These are phyloP conservation scores for Nycteola revayana DNA, from an alignment of 2,888 invertebrate species.

Conservation along the genomic window DNA sequence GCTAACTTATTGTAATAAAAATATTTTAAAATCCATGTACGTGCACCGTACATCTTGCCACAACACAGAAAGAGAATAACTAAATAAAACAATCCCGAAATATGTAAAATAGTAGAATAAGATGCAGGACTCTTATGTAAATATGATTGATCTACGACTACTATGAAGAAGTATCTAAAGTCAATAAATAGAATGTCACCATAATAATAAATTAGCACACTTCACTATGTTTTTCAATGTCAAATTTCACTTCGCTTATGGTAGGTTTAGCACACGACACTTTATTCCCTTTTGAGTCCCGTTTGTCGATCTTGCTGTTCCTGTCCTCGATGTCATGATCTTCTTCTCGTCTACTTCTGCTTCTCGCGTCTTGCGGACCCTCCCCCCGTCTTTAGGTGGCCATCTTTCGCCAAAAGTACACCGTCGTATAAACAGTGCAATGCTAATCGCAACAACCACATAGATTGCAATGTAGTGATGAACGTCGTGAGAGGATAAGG, in stretches of 20 bases:
- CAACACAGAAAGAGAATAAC: too few relatives aligned
- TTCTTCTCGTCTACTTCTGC: conserved; percentile 2
- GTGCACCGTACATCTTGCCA: too few relatives aligned
- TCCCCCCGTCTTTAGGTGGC: neutral
- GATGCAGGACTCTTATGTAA: too few relatives aligned
- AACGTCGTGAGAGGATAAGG: conserved; percentile 1
- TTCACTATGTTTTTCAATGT: neutral
- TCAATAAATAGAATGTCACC: too few relatives aligned
- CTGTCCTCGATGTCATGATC: conserved; percentile 2
- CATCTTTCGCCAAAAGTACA: conserved; percentile 3
- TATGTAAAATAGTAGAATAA: too few relatives aligned
- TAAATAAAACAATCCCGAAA: too few relatives aligned
- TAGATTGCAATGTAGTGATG: conserved; percentile 1
- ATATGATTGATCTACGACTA: too few relatives aligned
- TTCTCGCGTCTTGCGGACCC: conserved; percentile 4
- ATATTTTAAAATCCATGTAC: too few relatives aligned
- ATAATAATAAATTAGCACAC: conserved; percentile 1
- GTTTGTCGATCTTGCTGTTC: conserved; percentile 1
- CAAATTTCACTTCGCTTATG: neutral
- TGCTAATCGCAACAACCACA: conserved; percentile 3
- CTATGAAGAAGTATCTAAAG: too few relatives aligned
- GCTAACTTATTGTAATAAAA: too few relatives aligned
- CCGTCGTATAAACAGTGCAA: conserved; percentile 4
- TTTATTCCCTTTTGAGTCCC: conserved; percentile 1
- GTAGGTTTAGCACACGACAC: too few relatives aligned